A percentile compares a stretch with the other conserved stretches of the same genome.
These are phyloP conservation scores for Drosophila truncata DNA, from an alignment of 1,140 invertebrate species.

Conservation along the genomic window DNA sequence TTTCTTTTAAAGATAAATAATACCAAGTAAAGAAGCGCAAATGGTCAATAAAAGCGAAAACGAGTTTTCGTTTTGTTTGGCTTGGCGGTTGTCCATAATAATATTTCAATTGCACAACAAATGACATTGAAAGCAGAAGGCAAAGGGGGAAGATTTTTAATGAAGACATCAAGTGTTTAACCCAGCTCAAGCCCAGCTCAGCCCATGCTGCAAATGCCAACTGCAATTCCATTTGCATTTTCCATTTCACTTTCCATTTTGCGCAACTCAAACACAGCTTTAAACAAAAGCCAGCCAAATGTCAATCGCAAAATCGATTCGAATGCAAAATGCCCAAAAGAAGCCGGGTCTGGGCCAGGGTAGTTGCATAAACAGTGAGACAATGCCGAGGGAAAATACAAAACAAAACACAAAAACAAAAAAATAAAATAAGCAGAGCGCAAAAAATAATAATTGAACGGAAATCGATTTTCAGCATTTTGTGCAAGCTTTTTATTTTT, in stretches of 20 bases:
- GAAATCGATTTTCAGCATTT: constrained; percentile 41
- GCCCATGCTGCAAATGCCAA: constrained; percentile 22
- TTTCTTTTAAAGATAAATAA: constrained; percentile 49
- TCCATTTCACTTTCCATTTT: constrained; percentile 64
- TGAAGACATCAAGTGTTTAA: constrained; percentile 24
- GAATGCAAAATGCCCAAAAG: constrained; percentile 43
- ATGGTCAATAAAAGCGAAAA: constrained; percentile 83
- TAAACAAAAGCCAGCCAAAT: constrained; percentile 38
- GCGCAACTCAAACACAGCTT: constrained; percentile 27
- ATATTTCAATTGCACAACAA: constrained; percentile 58
- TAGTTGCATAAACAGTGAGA: constrained; percentile 43
- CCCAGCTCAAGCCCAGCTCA: neutral
- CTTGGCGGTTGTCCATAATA: constrained; percentile 44
- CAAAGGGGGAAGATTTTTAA: neutral
- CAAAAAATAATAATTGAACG: constrained; percentile 34
- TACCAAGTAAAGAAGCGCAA: constrained; percentile 71
- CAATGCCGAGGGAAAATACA: constrained; percentile 12
- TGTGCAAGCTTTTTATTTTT: constrained; percentile 29
- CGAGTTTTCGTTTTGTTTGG: constrained; percentile 54
- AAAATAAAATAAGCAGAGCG: constrained; percentile 13
- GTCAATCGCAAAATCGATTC: constrained; percentile 55
- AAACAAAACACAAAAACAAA: constrained; percentile 8
- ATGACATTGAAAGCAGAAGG: constrained; percentile 68
- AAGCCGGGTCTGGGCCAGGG: constrained; percentile 51
- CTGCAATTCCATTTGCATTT: constrained; percentile 32